Percentiles rank a stretch among this genome's conserved stretches.
Conservation (phyloP, 2,797 vertebrate genomes). For the Semaprochilodus insignis region DNA sequence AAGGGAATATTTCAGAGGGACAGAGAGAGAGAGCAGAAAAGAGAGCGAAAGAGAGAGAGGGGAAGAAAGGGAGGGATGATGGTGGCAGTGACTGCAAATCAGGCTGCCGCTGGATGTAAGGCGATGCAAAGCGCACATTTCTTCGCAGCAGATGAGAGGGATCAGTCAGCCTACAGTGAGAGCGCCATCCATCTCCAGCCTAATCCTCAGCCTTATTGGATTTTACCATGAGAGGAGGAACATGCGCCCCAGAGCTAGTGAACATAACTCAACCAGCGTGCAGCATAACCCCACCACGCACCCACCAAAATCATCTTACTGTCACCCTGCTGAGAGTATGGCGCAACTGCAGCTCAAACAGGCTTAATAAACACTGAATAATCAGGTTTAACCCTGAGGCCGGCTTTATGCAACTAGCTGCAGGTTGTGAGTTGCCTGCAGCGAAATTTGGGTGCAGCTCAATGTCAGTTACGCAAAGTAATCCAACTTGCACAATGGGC, state of each 20-base stretch:
- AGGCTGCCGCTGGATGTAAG: conserved; percentile 7
- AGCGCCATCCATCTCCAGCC: conserved; percentile 36
- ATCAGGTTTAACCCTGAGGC: neutral
- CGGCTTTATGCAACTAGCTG: neutral
- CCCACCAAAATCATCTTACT: neutral
- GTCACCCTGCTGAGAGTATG: neutral
- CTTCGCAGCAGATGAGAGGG: conserved; percentile 36
- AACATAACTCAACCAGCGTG: conserved; percentile 37
- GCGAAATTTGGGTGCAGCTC: too few relatives aligned
- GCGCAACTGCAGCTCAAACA: neutral
- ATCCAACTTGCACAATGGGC: too few relatives aligned
- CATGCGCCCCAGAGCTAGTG: conserved; percentile 31
- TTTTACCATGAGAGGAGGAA: conserved; percentile 31
- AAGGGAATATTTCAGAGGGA: conserved; percentile 10
- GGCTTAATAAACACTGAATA: neutral
- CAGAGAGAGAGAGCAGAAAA: neutral
- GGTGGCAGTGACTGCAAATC: conserved; percentile 23
- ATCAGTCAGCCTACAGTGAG: conserved; percentile 39
- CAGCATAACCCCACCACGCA: conserved; percentile 10
- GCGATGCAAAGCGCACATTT: conserved; percentile 32
- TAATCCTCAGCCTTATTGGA: conserved; percentile 54
- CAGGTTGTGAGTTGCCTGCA: too few relatives aligned
- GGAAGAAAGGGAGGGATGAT: neutral
- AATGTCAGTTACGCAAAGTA: too few relatives aligned
- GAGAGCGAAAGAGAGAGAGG: neutral